A percentile compares a stretch with the other conserved stretches of the same genome.
Evolutionary conservation across 1,140 invertebrate species (phyloP).

Genomic region (Dinothrombium tinctorium): DNA sequence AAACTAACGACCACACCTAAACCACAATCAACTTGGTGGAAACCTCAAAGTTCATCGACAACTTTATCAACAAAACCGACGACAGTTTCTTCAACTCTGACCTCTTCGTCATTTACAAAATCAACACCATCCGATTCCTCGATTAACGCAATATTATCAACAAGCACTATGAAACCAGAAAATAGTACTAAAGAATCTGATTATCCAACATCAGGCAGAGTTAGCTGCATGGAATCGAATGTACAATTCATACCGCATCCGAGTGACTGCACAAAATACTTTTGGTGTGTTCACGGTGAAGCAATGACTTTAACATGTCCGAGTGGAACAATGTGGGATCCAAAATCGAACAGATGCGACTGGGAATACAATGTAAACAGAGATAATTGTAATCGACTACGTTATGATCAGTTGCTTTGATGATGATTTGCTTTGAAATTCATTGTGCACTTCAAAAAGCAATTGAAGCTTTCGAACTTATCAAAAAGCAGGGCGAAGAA

Average conservation of each 20-base stretch:
- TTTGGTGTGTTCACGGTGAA: conserved; percentile 18
- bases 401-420: background rate
- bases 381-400: background rate
- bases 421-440: too few relatives aligned
- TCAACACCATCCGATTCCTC: background rate
- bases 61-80: background rate
- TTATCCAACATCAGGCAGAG: background rate
- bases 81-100: background rate
- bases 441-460: too few relatives aligned
- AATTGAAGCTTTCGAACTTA: too few relatives aligned
- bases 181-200: conserved; percentile 3
- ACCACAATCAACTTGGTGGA: conserved; percentile 6
- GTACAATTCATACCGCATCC: conserved; percentile 10
- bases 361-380: conserved; percentile 10
- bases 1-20: conserved; percentile 8
- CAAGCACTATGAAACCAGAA: background rate
- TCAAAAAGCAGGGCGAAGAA: too few relatives aligned
- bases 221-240: background rate
- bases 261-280: conserved; percentile 18
- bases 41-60: conserved; percentile 3
- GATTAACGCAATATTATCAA: background rate
- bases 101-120: background rate
- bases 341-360: conserved; percentile 11
- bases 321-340: conserved; percentile 16
- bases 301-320: conserved; percentile 17